These are phyloP conservation scores for Trachelus tabidus DNA, from an alignment of 2,888 invertebrate genomes.

Conservation along the genomic window DNA sequence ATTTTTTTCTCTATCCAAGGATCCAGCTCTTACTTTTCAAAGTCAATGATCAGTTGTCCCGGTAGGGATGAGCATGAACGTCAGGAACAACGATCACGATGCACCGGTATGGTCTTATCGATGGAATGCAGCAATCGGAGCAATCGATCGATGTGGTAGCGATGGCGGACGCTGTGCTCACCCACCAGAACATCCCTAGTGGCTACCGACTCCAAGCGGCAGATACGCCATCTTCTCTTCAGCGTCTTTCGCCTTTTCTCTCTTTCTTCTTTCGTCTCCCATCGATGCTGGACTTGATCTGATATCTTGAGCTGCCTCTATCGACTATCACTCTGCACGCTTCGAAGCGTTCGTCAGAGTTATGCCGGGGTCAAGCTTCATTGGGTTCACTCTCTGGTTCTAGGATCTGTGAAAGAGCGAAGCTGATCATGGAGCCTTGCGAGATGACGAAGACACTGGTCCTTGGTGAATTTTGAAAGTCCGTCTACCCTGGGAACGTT, in stretches of 20 bases:
- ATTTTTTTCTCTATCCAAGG: neutral
- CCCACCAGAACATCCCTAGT: conserved; percentile 54
- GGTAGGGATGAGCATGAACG: neutral
- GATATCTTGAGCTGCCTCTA: conserved; percentile 49
- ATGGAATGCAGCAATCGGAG: conserved; percentile 49
- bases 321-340: conserved; percentile 43
- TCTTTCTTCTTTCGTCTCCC: conserved; percentile 19
- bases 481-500: neutral
- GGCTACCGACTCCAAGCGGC: conserved; percentile 44
- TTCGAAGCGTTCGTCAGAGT: conserved; percentile 37
- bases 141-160: conserved; percentile 57
- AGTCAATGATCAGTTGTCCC: neutral
- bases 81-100: conserved; percentile 2
- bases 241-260: conserved; percentile 24
- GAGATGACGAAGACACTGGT: neutral
- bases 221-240: conserved; percentile 52
- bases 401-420: neutral
- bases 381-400: neutral
- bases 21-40: neutral
- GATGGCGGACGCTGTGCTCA: conserved; percentile 52
- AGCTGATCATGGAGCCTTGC: neutral
- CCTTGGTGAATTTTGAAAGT: neutral
- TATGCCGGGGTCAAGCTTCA: conserved; percentile 44
- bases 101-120: conserved; percentile 34
- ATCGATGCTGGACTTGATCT: conserved; percentile 43